Evolutionary conservation across 1,140 invertebrate genomes (phyloP).

Genomic region (Zaprionus nigranus): DNA sequence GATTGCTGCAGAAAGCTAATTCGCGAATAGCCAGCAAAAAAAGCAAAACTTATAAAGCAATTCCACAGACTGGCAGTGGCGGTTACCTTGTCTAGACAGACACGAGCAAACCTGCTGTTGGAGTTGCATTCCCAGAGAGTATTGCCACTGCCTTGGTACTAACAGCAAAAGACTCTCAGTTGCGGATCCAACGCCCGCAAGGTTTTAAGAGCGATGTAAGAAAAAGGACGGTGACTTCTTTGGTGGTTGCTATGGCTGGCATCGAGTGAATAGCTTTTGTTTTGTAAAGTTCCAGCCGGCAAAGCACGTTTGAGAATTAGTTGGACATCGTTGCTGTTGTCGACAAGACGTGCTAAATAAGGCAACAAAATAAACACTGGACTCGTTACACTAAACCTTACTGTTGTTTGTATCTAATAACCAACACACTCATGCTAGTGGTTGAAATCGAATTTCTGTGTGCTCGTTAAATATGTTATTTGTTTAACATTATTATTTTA

Average conservation of each 20-base stretch:
- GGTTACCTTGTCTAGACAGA: constrained; percentile 60
- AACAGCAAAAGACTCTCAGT: constrained; percentile 60
- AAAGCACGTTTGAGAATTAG: constrained; percentile 67
- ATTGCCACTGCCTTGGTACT: constrained; percentile 47
- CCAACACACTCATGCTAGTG: neutral
- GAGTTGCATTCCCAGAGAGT: constrained; percentile 22
- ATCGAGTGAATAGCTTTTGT: constrained; percentile 44
- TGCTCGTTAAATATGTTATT: no score
- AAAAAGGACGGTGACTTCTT: constrained; percentile 1
- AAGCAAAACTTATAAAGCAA: constrained; percentile 1
- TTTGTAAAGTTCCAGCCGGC: constrained; percentile 43
- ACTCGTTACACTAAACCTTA: constrained; percentile 46
- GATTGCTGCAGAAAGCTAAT: constrained; percentile 31
- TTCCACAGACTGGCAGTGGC: constrained; percentile 3
- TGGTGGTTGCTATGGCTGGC: constrained; percentile 20
- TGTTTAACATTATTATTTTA: no score
- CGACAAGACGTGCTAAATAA: constrained; percentile 64
- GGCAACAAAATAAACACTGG: constrained; percentile 32
- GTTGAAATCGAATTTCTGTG: no score
- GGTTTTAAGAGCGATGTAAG: constrained; percentile 44
- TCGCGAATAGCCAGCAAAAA: neutral
- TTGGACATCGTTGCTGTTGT: constrained; percentile 75
- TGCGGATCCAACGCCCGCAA: constrained; percentile 56
- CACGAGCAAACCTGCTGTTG: constrained; percentile 53
- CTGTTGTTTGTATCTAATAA: constrained; percentile 19